Percentiles rank a stretch among this genome's conserved stretches.
Evolutionary conservation across 2,797 vertebrate genomes (phyloP).

Genomic region (Amblyraja radiata): DNA sequence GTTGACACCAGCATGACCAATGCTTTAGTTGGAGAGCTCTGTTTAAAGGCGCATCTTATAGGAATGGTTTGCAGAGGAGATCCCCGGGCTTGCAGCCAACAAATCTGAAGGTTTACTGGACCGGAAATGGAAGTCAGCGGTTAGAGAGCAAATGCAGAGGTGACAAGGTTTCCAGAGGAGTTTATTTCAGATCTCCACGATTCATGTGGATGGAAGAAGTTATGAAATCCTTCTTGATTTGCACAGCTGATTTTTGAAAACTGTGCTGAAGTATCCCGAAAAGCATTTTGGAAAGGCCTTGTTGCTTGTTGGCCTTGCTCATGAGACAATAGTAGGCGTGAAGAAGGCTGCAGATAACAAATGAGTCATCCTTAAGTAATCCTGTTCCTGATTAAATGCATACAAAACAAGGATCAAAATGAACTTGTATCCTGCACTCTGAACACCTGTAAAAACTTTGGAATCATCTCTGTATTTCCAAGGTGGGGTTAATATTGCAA

Average conservation of each 20-base stretch:
- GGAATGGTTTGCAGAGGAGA: not conserved
- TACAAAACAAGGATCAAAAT: not conserved
- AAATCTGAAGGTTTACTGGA: not conserved
- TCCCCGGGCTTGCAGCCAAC: not conserved
- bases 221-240: not conserved
- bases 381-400: not conserved
- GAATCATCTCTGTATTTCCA: not conserved
- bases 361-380: not conserved
- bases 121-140: not conserved
- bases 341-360: not conserved
- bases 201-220: not conserved
- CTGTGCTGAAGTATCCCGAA: not conserved
- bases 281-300: not conserved
- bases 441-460: not conserved
- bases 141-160: not conserved
- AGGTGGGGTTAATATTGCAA: not conserved
- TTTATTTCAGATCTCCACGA: not conserved
- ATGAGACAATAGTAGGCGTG: not conserved
- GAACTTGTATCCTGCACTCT: too few relatives aligned
- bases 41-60: not conserved
- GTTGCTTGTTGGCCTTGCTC: too few relatives aligned
- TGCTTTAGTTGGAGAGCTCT: not conserved
- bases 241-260: not conserved
- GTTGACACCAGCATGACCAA: too few relatives aligned
- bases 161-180: not conserved